These are phyloP conservation scores for Acrossocheilus wenchowensis DNA, from an alignment of 2,797 vertebrate genomes.

Conservation along the genomic window DNA sequence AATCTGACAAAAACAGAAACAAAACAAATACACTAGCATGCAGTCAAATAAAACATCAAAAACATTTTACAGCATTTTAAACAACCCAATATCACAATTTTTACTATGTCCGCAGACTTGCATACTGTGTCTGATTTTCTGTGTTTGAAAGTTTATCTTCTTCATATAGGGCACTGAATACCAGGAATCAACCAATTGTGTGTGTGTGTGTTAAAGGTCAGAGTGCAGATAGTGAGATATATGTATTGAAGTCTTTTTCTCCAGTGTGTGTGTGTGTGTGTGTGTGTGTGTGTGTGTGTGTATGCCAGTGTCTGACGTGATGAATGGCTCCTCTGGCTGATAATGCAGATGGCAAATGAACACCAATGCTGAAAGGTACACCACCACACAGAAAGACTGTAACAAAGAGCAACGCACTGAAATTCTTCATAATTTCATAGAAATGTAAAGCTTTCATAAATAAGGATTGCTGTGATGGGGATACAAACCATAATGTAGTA, in stretches of 20 bases:
- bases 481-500: constrained; percentile 2
- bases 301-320: not conserved
- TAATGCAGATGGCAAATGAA: constrained; percentile 2
- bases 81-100: too few species aligned
- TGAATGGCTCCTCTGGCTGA: not conserved
- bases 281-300: not conserved
- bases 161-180: not conserved
- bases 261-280: not conserved
- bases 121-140: not conserved
- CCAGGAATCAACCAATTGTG: not conserved
- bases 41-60: not conserved
- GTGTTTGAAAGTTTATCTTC: too few species aligned
- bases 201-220: not conserved
- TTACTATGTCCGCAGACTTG: not conserved
- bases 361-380: not conserved
- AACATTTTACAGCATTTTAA: not conserved
- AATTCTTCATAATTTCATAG: not conserved
- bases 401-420: not conserved
- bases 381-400: not conserved
- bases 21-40: not conserved
- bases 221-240: not conserved
- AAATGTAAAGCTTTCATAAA: not conserved
- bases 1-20: too few species aligned
- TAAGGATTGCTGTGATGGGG: not conserved
- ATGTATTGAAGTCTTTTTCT: not conserved